Evolutionary conservation across 2,888 invertebrate species (phyloP), one percentile per base, ranked within the genome.

Genomic region (Aradus depressus): DNA sequence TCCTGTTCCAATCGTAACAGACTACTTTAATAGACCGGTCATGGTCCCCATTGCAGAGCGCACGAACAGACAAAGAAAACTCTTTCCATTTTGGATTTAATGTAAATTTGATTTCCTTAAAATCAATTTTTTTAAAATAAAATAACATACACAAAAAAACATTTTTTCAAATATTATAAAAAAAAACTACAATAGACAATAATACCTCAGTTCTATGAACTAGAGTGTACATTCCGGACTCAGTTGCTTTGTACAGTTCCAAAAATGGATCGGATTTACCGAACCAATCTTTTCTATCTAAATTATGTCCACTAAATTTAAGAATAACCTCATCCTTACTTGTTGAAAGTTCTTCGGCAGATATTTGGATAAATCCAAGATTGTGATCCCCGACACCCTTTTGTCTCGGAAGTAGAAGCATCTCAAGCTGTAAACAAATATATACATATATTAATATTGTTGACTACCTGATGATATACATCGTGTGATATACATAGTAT

Each of bases 71-170:
- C 14, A 75, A 58, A 3, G 65, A 66, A 51, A 75, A 68, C 62
- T 62, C 60, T 52, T 66, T 65, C 76, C 76, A 77, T 4, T 66
- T 67, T 12, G 77, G 76, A 60, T 74, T 71, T 35, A 71, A 60
- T 8, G 71, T 72, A 53, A 69, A 71, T 60, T 68, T 71, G 43
- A 70, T 66, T 21, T 69, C 57, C 57, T 57, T 48, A 28, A 28
- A 28, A 28, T 28, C 8, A 10, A 6, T 28, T 28, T 28, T 28
- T 28, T 10, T 10, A 28, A 28, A 28, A 28, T 28, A 10, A 28
- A 10, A 10, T 10, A 28, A 28, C 8, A 28, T 28, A 6, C 12
- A 28, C 8, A 28, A 10, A 28, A 10, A 37, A n/a, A 37, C 14
- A n/a, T 6, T 12, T 37, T 6, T 6, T 37, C 6, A 6, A 37